phyloP scores from a whole-genome alignment of 2,888 invertebrate species.

The Trachelus tabidus region DNA sequence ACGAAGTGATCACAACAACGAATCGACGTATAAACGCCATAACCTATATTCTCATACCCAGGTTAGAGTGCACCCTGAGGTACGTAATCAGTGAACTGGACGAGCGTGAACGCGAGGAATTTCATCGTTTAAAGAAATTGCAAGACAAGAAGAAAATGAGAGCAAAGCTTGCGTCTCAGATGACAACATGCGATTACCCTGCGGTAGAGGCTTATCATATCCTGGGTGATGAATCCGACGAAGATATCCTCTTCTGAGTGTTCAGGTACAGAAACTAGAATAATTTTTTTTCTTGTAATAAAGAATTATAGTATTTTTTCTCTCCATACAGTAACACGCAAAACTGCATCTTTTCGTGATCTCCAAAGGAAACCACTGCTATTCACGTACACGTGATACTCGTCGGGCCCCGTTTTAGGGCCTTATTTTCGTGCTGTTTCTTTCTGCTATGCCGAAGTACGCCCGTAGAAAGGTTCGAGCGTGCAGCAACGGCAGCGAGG shows the following conservation, averaged over 20 bases:
- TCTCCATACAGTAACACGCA: too few species aligned
- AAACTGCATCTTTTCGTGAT: too few species aligned
- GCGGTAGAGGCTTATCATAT: too few species aligned
- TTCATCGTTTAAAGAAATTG: conserved; percentile 63
- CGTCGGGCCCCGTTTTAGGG: background rate
- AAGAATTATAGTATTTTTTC: too few species aligned
- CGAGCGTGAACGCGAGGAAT: conserved; percentile 75
- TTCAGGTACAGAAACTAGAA: too few species aligned
- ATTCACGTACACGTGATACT: too few species aligned
- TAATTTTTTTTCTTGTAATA: too few species aligned
- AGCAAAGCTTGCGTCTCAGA: background rate
- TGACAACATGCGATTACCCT: background rate
- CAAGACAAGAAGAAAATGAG: conserved; percentile 68
- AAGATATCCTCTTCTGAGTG: conserved; percentile 66
- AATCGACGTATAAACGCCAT: conserved; percentile 76
- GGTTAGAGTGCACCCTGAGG: conserved; percentile 71
- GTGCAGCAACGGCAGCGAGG: background rate
- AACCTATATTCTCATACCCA: conserved; percentile 74
- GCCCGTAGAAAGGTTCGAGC: conserved; percentile 1
- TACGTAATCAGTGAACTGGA: conserved; percentile 75
- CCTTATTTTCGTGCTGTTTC: background rate
- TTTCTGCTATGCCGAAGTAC: background rate
- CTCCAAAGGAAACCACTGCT: too few species aligned
- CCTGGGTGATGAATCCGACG: conserved; percentile 64
- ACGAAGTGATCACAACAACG: conserved; percentile 74